phyloP scores from a whole-genome alignment of 1,140 invertebrate species.

The Campodea augens region DNA sequence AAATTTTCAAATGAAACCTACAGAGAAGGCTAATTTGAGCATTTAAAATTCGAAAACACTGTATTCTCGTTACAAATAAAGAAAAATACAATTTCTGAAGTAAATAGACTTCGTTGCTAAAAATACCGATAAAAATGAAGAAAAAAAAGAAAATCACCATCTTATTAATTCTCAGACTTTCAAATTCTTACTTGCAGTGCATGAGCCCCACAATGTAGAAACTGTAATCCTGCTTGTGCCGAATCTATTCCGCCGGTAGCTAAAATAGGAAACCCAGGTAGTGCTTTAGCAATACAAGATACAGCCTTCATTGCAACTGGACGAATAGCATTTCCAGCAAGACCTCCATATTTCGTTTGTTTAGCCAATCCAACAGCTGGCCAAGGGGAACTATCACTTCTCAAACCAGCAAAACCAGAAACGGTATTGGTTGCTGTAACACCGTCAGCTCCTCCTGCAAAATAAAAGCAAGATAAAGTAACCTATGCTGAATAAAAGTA shows the following conservation, averaged over 20 bases:
- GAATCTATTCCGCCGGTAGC: constrained; percentile 94
- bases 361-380: constrained; percentile 64
- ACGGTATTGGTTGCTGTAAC: constrained; percentile 96
- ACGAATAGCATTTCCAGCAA: constrained; percentile 87
- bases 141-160: no score
- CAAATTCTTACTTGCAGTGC: constrained; percentile 53
- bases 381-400: constrained; percentile 65
- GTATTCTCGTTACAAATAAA: no score
- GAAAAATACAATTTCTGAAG: no score
- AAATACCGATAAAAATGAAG: no score
- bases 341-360: constrained; percentile 84
- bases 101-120: no score
- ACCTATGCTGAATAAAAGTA: no score
- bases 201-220: constrained; percentile 74
- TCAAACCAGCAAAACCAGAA: constrained; percentile 75
- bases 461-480: constrained; percentile 7
- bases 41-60: neutral
- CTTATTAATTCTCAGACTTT: neutral
- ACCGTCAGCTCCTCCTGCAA: constrained; percentile 65
- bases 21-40: no score
- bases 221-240: constrained; percentile 81
- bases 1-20: no score
- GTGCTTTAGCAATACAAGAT: constrained; percentile 55
- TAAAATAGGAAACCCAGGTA: constrained; percentile 80
- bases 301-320: constrained; percentile 81